Base-by-base conservation (phyloP, 2,888 invertebrate species). In the Harmothoe impar region DNA sequence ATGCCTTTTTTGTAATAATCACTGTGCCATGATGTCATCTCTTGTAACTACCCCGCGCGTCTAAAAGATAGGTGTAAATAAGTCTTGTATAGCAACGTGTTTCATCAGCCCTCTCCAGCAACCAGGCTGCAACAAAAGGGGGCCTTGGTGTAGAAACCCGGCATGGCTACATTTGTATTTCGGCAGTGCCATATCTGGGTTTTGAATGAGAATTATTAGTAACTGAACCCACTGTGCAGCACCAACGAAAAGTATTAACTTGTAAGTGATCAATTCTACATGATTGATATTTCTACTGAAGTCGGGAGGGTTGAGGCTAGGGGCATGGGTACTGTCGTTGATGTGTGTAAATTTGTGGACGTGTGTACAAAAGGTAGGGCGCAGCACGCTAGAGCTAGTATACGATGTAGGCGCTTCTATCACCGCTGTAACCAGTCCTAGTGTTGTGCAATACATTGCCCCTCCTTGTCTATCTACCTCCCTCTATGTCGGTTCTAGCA, bases 21-120 rank as follows among this genome's bases (percentile, higher is more conserved):
- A 77, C 77, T 33, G 77, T 77, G 77, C 77, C 77, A 77, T 77
- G 68, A 68, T 68, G 68, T 68, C 68, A 17, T 68, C 68, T 68
- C 68, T n/a, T 68, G n/a, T n/a, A 68, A 10, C 54, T 52, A 52
- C 54, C 54, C 54, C n/a, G n/a, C n/a, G n/a, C n/a, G n/a, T n/a
- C n/a, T n/a, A n/a, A n/a, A n/a, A n/a, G n/a, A n/a, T n/a, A n/a
- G 7, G 68, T 68, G 68, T 68, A 68, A 12, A 68, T 68, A 68
- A n/a, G 17, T 15, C n/a, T 17, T 68, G 68, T 68, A 68, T 68
- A 17, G 17, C 25, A 68, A n/a, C n/a, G 68, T n/a, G 68, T 68
- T 7, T 54, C 54, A n/a, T n/a, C n/a, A n/a, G n/a, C n/a, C n/a
- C n/a, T n/a, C n/a, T n/a, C n/a, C n/a, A n/a, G n/a, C n/a, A n/a